A percentile compares a stretch with the other conserved stretches of the same genome.
Conservation (phyloP, 2,888 invertebrate genomes). For the Hyposoter didymator region DNA sequence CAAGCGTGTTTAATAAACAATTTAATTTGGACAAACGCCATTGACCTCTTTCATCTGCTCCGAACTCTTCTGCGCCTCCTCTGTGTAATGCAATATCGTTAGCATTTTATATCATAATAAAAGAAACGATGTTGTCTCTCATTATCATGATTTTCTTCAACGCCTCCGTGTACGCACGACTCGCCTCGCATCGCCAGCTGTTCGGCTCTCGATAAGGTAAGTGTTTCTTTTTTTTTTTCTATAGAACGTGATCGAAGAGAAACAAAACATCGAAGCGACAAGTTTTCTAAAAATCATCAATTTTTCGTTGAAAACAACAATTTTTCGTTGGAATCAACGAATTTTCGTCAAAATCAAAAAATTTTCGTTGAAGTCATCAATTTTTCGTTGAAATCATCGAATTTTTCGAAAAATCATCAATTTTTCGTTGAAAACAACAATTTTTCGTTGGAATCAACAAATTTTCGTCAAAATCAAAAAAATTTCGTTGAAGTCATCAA, state of each 20-base stretch:
- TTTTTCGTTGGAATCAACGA: too few species aligned
- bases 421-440: too few species aligned
- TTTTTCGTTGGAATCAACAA: too few species aligned
- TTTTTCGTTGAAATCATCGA: too few species aligned
- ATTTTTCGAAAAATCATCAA: too few species aligned
- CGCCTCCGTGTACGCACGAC: not conserved
- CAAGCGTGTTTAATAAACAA: constrained; percentile 83
- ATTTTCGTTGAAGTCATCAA: too few species aligned
- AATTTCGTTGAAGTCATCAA: too few species aligned
- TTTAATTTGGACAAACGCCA: constrained; percentile 83
- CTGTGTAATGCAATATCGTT: constrained; percentile 40
- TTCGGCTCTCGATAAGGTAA: constrained; percentile 2
- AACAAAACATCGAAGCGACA: constrained; percentile 1
- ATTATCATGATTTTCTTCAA: constrained; percentile 26
- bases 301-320: too few species aligned
- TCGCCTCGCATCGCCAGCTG: too few species aligned
- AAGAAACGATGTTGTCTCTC: constrained; percentile 24
- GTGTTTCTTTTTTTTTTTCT: not conserved
- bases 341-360: too few species aligned
- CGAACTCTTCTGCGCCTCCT: constrained; percentile 47
- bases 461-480: too few species aligned
- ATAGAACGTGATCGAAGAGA: constrained; percentile 13
- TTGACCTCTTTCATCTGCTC: constrained; percentile 66
- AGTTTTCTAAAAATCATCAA: too few species aligned
- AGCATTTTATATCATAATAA: constrained; percentile 39